Evolutionary conservation across 2,797 vertebrate species (phyloP).

Genomic region (Onychomys arenicola): DNA sequence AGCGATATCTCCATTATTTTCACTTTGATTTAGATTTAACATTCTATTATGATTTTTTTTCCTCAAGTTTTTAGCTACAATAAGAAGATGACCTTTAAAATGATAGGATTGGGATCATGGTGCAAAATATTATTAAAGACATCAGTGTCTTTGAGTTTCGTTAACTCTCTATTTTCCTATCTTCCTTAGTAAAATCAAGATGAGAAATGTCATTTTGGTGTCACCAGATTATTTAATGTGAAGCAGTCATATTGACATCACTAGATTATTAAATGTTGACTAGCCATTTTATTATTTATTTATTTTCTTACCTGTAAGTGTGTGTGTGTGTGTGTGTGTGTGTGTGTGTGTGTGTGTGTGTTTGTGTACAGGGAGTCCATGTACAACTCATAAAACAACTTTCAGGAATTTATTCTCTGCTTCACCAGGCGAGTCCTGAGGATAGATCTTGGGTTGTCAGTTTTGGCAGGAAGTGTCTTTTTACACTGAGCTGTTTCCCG

Average conservation of each 20-base stretch:
- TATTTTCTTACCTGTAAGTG: background rate
- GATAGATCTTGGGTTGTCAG: background rate
- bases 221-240: background rate
- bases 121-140: constrained; percentile 18
- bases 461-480: background rate
- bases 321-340: too few species aligned
- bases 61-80: background rate
- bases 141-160: background rate
- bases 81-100: background rate
- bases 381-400: background rate
- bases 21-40: background rate
- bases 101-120: background rate
- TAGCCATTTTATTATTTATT: background rate
- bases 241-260: background rate
- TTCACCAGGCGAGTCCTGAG: background rate
- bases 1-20: background rate
- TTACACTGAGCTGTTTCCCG: background rate
- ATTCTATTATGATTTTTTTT: background rate
- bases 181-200: constrained; percentile 26
- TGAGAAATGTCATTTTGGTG: background rate
- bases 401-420: background rate
- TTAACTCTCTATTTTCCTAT: background rate
- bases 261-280: background rate
- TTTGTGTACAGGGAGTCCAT: too few species aligned
- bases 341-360: too few species aligned